Evolutionary conservation across 2,888 invertebrate species (phyloP).

Genomic region (Catocala nupta): DNA sequence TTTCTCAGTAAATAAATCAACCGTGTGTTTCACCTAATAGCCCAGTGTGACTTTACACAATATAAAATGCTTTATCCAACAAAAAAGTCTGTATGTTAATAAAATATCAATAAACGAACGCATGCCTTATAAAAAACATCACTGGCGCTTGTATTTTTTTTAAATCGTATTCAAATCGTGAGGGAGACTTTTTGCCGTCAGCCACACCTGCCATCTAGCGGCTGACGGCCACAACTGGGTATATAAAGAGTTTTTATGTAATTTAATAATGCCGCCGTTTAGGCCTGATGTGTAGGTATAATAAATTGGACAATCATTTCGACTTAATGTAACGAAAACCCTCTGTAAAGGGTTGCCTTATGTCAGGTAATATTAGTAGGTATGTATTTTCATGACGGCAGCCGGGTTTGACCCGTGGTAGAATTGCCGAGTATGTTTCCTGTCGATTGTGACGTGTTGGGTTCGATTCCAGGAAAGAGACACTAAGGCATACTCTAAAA

Average conservation of each 20-base stretch:
- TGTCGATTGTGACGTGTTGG: no score
- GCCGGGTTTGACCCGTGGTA: no score
- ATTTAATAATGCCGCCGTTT: conserved; percentile 25
- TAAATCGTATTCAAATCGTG: conserved; percentile 73
- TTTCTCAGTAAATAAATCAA: no score
- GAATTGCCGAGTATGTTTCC: no score
- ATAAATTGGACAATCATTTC: conserved; percentile 7
- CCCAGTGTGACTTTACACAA: conserved; percentile 37
- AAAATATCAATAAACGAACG: conserved; percentile 56
- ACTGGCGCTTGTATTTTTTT: conserved; percentile 49
- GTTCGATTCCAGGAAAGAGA: no score
- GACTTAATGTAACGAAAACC: no score
- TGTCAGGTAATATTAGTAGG: no score
- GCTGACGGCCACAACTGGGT: conserved; percentile 44
- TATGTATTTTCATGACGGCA: no score
- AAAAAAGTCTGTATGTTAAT: conserved; percentile 63
- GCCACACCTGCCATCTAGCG: conserved; percentile 65
- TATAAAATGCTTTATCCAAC: conserved; percentile 32
- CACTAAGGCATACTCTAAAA: no score
- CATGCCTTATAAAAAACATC: conserved; percentile 55
- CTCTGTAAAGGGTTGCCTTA: no score
- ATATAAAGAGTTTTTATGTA: conserved; percentile 36
- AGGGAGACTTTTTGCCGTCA: conserved; percentile 66
- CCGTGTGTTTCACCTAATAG: conserved; percentile 7
- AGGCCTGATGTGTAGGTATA: conserved; percentile 8